Evolutionary conservation across 2,888 invertebrate genomes (phyloP), one percentile per base, ranked within the genome.

Genomic region (Apamea sordens): DNA sequence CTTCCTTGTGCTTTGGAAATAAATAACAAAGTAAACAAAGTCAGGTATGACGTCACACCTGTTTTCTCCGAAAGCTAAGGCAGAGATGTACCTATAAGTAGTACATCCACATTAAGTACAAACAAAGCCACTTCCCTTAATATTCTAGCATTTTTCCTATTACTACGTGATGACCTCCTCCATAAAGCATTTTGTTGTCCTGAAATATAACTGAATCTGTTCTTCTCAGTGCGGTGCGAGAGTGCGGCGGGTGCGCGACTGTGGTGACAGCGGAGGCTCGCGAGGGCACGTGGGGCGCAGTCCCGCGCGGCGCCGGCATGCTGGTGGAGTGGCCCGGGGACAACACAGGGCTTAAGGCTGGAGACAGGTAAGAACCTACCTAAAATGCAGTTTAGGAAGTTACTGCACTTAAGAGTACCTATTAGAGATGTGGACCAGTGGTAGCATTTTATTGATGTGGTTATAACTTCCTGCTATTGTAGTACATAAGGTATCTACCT

Each of bases 241-340:
- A 96, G 69, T 91, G 91, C 86, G 95, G 95, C 75, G 95, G 96
- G 11, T 88, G 86, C 47, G 95, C 95, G 44, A 85, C 91, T 0
- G 93, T 98, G 84, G 98, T 98, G 92, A 97, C 98, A 1, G 97
- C 98, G 24, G 98, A 98, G 93, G 97, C 98, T 0, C 97, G 98
- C 47, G 98, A 98, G 86, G 98, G 98, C 93, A 97, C 98, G 1
- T 98, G 98, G 86, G 98, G 98, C 44, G 97, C 97, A 28, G 97
- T 97, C 32, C 97, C 97, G 78, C 97, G 98, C 28, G 97, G 98
- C 78, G 95, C 97, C 72, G 97, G 97, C 11, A 98, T 98, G 21
- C 97, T 98, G 92, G 97, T 99, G 63, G 98, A 98, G 88, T 99
- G 99, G 99, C 98, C 98, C 0, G 96, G 98, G 10, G 98, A 99